phyloP scores from a whole-genome alignment of 2,113 vertebrate genomes.

The Pipa parva region DNA sequence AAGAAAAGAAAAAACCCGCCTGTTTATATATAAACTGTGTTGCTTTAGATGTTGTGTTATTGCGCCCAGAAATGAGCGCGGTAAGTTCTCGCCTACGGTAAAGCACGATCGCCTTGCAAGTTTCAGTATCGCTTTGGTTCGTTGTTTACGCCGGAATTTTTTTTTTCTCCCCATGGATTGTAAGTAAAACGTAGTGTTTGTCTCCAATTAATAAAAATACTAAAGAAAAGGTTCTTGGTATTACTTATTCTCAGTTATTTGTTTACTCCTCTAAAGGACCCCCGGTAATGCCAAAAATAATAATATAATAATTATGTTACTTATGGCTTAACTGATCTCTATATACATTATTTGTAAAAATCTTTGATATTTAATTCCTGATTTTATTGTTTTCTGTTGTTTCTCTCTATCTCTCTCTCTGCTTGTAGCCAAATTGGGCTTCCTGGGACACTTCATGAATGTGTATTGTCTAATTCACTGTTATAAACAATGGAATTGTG shows the following conservation, averaged over 20 bases:
- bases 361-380: no score
- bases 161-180: constrained; percentile 85
- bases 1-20: constrained; percentile 69
- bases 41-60: constrained; percentile 73
- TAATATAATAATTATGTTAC: neutral
- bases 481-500: no score
- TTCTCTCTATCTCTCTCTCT: no score
- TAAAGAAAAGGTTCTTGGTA: constrained; percentile 44
- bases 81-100: constrained; percentile 62
- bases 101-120: constrained; percentile 64
- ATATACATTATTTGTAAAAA: no score
- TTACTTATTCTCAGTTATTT: neutral
- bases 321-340: no score
- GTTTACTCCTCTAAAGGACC: neutral
- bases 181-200: constrained; percentile 79
- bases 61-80: constrained; percentile 53
- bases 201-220: constrained; percentile 76
- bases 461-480: no score
- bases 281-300: neutral
- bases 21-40: constrained; percentile 77
- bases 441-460: no score
- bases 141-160: constrained; percentile 77
- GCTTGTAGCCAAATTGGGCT: no score
- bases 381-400: no score
- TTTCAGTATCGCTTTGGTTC: constrained; percentile 67